Evolutionary conservation across 2,888 invertebrate genomes (phyloP), one percentile per base, ranked within the genome.

Genomic region (Capitulum mitella): DNA sequence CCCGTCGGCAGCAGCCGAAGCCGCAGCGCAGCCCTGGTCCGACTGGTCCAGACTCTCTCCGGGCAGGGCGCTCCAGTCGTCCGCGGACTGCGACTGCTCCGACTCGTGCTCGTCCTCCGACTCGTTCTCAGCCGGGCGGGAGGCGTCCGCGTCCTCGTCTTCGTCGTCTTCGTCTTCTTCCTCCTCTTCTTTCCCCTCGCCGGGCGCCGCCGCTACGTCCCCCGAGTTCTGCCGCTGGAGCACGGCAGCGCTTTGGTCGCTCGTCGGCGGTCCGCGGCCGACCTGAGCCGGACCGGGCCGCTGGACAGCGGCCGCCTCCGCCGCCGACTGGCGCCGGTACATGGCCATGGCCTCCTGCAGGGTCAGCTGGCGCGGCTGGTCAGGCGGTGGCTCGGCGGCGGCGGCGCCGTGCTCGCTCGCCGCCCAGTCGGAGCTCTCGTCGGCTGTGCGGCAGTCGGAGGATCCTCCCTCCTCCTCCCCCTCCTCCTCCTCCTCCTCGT

Each of bases 311-410:
- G 29, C 32, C 2, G 64, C 34, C 34, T 16, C 3, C 64, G 32
- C 3, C 19, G 16, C 26, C 26, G 37, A 37, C 70, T 34, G 22
- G 22, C 37, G 37, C 40, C 40, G 29, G 70, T 26, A 70, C 70
- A 70, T 70, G 10, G 70, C 70, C 37, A 70, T 70, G 26, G 70
- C 70, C 37, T 70, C 70, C 70, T 70, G 70, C 26, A 70, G 37
- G 8, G 70, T 70, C 0, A 70, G 70, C 8, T n/a, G 70, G 0
- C 70, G 70, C 22, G 70, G 70, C 26, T 70, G 43, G 43, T 43
- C 43, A 12, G 43, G 6, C 43, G 43, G 43, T 12, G 43, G 6
- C 43, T 12, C 12, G 43, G 43, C 43, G 43, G 5, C 43, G 12
- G 6, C 43, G 6, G 43, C 5, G 43, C 43, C 43, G 43, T 43